Evolutionary conservation across 2,113 vertebrate species (phyloP).

Genomic region (Lampris incognitus): DNA sequence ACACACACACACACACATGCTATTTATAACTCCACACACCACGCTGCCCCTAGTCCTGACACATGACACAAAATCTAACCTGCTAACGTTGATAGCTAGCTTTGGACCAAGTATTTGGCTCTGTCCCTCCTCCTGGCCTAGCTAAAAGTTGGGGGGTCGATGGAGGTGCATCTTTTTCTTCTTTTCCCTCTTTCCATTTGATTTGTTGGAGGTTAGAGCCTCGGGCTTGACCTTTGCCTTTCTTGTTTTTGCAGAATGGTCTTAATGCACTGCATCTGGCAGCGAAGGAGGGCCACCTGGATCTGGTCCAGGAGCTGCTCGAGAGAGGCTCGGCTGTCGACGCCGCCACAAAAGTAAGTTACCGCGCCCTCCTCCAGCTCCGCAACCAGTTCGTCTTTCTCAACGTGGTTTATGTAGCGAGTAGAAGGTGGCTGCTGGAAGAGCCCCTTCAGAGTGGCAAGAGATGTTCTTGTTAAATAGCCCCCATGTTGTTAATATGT

Average conservation of each 20-base stretch:
- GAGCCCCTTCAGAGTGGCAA: too few relatives aligned
- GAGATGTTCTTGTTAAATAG: too few relatives aligned
- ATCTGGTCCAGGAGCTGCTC: conserved; percentile 95
- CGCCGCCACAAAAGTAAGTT: conserved; percentile 92
- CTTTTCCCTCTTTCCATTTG: not conserved
- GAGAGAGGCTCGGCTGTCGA: conserved; percentile 92
- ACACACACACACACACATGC: conserved; percentile 2
- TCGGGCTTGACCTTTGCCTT: conserved; percentile 23
- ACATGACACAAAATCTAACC: conserved; percentile 49
- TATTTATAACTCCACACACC: conserved; percentile 55
- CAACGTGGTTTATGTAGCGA: too few relatives aligned
- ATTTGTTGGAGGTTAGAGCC: not conserved
- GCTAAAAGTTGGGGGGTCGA: conserved; percentile 16
- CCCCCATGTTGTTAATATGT: too few relatives aligned
- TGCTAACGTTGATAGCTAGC: conserved; percentile 15
- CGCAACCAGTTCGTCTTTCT: too few relatives aligned
- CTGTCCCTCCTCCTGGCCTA: not conserved
- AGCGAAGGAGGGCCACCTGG: conserved; percentile 96
- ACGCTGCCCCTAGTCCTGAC: conserved; percentile 41
- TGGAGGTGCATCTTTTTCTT: conserved; percentile 46
- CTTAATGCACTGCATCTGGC: conserved; percentile 97
- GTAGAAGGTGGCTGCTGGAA: too few relatives aligned
- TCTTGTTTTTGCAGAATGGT: conserved; percentile 89
- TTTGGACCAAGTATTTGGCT: conserved; percentile 45
- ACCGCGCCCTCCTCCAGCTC: not conserved